Percentiles rank a stretch among this genome's conserved stretches.
These are phyloP conservation scores for Bombus ignitus DNA, from an alignment of 1,140 invertebrate species.

Conservation along the genomic window DNA sequence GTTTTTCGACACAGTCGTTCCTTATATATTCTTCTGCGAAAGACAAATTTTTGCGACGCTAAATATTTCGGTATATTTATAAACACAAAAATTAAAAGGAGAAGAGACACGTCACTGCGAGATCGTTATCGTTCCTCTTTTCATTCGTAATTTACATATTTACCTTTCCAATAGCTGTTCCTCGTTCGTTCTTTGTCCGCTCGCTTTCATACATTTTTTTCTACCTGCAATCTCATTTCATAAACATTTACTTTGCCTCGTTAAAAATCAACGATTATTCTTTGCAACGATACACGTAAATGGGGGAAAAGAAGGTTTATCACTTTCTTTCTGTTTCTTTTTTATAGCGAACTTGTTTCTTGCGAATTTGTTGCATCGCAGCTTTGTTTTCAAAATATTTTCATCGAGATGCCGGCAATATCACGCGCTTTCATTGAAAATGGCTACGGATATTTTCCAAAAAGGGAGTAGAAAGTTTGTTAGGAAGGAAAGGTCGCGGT, in stretches of 20 bases:
- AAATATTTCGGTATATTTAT: too few relatives aligned
- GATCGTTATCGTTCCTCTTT: neutral
- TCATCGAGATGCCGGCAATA: too few relatives aligned
- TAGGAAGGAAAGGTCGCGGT: neutral
- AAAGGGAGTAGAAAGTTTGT: neutral
- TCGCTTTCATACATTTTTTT: neutral
- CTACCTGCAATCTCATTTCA: neutral
- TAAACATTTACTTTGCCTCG: neutral
- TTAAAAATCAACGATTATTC: neutral
- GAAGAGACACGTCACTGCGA: neutral
- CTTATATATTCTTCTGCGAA: too few relatives aligned
- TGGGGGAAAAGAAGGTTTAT: neutral
- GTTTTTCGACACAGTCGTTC: too few relatives aligned
- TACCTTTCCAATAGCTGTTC: neutral
- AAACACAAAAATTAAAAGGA: neutral
- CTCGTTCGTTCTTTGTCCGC: neutral
- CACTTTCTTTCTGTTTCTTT: neutral
- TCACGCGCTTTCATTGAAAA: neutral
- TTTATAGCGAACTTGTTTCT: neutral
- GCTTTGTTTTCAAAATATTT: neutral
- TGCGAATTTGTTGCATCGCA: neutral
- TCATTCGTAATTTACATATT: neutral
- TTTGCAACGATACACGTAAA: neutral
- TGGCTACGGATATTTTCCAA: neutral
- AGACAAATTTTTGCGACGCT: accelerated